These are phyloP conservation scores for Ichneumon xanthorius DNA, from an alignment of 2,888 invertebrate species.

Conservation along the genomic window DNA sequence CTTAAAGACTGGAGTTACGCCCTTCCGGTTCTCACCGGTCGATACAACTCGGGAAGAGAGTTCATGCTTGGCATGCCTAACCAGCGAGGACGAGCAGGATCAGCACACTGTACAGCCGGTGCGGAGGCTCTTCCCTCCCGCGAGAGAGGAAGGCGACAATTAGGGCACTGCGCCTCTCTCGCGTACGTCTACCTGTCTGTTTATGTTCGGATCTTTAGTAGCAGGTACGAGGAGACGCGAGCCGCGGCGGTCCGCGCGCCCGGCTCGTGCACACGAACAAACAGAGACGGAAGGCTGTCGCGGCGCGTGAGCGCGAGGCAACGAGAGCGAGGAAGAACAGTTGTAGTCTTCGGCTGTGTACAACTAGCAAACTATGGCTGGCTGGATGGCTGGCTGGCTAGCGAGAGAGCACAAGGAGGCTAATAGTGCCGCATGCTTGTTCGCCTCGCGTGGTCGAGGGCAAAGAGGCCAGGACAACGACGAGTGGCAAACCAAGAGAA, in stretches of 20 bases:
- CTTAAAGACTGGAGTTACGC: background rate
- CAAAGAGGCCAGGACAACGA: conserved; percentile 64
- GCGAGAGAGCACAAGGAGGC: conserved; percentile 29
- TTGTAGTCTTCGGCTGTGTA: conserved; percentile 22
- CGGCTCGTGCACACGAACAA: conserved; percentile 32
- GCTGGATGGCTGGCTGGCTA: background rate
- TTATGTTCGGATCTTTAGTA: conserved; percentile 67
- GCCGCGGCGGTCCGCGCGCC: conserved; percentile 4
- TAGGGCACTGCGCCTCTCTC: conserved; percentile 80
- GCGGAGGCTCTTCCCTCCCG: conserved; percentile 19
- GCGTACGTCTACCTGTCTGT: conserved; percentile 66
- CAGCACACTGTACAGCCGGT: conserved; percentile 43
- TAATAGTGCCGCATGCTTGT: conserved; percentile 65
- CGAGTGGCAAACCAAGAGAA: conserved; percentile 59
- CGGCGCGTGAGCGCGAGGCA: conserved; percentile 69
- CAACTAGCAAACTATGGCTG: background rate
- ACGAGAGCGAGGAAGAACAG: conserved; percentile 72
- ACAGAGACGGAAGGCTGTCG: conserved; percentile 68
- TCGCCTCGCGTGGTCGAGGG: conserved; percentile 61
- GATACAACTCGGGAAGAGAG: conserved; percentile 8
- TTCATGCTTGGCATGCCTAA: conserved; percentile 59
- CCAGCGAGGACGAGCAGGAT: conserved; percentile 56
- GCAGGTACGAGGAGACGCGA: conserved; percentile 51
- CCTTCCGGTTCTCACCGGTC: background rate
- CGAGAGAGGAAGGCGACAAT: conserved; percentile 82